A percentile compares a stretch with the other conserved stretches of the same genome.
phyloP scores from a whole-genome alignment of 1,140 invertebrate genomes.

The Notospermus geniculatus region DNA sequence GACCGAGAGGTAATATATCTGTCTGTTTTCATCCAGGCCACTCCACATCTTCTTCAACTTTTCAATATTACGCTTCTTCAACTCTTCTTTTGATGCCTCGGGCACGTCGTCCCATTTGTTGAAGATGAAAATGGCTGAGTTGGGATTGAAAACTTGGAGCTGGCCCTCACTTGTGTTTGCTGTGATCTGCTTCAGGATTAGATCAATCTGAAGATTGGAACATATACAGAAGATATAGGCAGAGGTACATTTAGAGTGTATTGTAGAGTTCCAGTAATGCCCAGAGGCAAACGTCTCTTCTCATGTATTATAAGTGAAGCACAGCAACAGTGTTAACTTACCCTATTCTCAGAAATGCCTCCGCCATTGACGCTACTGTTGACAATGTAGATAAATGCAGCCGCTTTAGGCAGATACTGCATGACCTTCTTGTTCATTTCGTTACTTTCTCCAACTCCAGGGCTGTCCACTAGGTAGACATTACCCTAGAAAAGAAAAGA shows the following conservation, averaged over 20 bases:
- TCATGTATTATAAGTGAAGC: background rate
- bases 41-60: slow-evolving; percentile 31
- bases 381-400: slow-evolving; percentile 40
- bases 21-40: slow-evolving; percentile 22
- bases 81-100: slow-evolving; percentile 21
- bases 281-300: too few species aligned
- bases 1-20: slow-evolving; percentile 34
- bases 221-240: background rate
- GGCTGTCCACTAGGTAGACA: slow-evolving; percentile 40
- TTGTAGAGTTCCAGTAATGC: too few species aligned
- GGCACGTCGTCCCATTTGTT: slow-evolving; percentile 43
- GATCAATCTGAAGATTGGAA: background rate
- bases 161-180: background rate
- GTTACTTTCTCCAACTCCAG: slow-evolving; percentile 36
- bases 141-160: slow-evolving; percentile 28
- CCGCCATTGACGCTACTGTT: slow-evolving; percentile 36
- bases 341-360: slow-evolving; percentile 11
- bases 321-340: too few species aligned
- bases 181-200: background rate
- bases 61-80: slow-evolving; percentile 24
- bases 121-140: slow-evolving; percentile 40
- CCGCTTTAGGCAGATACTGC: slow-evolving; percentile 32
- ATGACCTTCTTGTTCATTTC: slow-evolving; percentile 25
- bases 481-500: slow-evolving; percentile 37
- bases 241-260: background rate